phyloP scores from a whole-genome alignment of 2,113 vertebrate genomes.

The Pomatostomus ruficeps region DNA sequence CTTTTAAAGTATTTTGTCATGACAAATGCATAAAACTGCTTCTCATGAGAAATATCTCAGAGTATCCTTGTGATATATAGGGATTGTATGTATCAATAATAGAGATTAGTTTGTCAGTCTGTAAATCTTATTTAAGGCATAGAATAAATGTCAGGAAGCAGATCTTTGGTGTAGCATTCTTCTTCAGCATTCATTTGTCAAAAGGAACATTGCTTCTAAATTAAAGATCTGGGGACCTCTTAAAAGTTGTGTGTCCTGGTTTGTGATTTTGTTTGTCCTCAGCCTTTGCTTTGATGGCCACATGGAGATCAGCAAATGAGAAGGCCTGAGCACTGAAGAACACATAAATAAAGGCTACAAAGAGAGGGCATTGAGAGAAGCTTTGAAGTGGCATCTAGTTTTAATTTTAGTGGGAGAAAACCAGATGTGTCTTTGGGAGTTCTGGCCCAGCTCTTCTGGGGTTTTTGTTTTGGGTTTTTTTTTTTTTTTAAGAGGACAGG shows the following conservation, averaged over 20 bases:
- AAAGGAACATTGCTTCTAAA: background rate
- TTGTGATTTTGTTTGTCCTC: background rate
- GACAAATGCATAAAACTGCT: background rate
- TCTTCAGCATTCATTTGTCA: background rate
- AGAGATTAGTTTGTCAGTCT: background rate
- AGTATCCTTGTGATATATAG: background rate
- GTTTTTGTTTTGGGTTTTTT: too few relatives aligned
- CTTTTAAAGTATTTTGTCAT: background rate
- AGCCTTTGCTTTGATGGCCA: slow-evolving; percentile 4
- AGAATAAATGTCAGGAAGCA: background rate
- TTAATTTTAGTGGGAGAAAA: slow-evolving; percentile 20
- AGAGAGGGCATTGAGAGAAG: background rate
- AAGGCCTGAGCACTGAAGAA: background rate
- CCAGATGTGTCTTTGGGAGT: background rate
- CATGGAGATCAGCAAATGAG: background rate
- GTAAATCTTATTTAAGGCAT: background rate
- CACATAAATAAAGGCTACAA: slow-evolving; percentile 6
- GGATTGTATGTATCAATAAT: background rate
- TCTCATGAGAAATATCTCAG: background rate
- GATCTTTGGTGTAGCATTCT: background rate
- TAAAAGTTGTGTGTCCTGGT: background rate
- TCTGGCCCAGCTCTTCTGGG: background rate
- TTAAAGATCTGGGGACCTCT: background rate
- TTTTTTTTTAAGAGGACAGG: background rate
- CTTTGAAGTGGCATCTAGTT: slow-evolving; percentile 54